Evolutionary conservation across 2,797 vertebrate species (phyloP), one percentile per base, ranked within the genome.

Genomic region (Acanthiza pusilla): DNA sequence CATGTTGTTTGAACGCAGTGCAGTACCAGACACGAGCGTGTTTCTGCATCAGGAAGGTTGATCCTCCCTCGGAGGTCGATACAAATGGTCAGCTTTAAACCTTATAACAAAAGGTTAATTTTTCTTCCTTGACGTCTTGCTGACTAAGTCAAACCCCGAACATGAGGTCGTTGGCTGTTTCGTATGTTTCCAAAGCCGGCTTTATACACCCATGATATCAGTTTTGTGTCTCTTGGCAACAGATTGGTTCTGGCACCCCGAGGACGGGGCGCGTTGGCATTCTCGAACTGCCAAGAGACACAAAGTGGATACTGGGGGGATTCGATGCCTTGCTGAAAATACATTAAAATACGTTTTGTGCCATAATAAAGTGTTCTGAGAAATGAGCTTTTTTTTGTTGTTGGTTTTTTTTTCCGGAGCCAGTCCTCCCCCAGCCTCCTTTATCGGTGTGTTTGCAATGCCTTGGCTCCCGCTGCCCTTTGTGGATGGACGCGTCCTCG

Each of bases 211-310:
- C 48, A 3, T 48, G 87, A 29, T 93, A 96, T 89, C 94, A 79
- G 91, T 92, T 96, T 93, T 95, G 94, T 96, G 91, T 96, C 95
- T 96, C 96, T 97, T 97, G 96, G 96, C 96, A 97, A 94, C 96
- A 93, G 91, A 93, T 94, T 54, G 94, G 92, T 73, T 93, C 89
- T 96, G 94, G 94, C 92, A 94, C 94, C 92, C 93, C 1, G 50
- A 95, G 95, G 94, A 94, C 6, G 3, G 91, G 89, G 85, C 40
- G 85, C 81, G 3, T 58, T 91, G 95, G 96, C 92, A 82, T 90
- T 94, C 88, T 13, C 36, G 30, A 78, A 8, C 91, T 87, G 94
- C 94, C 94, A 81, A 86, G 92, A 94, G 91, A 84, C 88, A 85
- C 94, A 84, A 47, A 94, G 85, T 38, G 11, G 82, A 57, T 75